A percentile compares a stretch with the other conserved stretches of the same genome.
Conservation (phyloP, 2,888 invertebrate genomes). For the Agrotis clavis region DNA sequence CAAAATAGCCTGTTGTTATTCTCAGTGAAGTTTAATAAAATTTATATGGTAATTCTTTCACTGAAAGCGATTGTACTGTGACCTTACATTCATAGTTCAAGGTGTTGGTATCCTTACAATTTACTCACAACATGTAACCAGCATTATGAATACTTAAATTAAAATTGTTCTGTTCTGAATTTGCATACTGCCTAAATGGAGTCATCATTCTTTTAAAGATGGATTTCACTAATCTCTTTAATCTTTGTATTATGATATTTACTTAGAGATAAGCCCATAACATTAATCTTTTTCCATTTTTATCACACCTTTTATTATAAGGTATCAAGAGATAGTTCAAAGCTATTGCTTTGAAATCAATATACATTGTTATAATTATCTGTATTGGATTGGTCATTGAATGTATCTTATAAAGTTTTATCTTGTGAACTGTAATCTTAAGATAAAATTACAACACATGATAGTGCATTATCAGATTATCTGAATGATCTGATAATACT, state of each 20-base stretch:
- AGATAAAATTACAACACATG: constrained; percentile 20
- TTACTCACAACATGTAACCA: constrained; percentile 2
- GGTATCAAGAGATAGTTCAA: too few species aligned
- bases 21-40: not conserved
- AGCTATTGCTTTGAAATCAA: too few species aligned
- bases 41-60: constrained; percentile 29
- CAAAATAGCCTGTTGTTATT: not conserved
- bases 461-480: constrained; percentile 15
- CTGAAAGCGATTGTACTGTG: constrained; percentile 32
- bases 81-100: constrained; percentile 28
- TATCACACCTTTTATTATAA: constrained; percentile 38
- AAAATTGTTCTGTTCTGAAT: not conserved
- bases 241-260: constrained; percentile 7
- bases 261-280: not conserved
- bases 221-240: not conserved
- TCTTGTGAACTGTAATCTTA: constrained; percentile 29
- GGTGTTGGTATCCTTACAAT: constrained; percentile 12
- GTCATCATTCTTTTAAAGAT: not conserved
- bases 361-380: constrained; percentile 41
- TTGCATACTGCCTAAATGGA: constrained; percentile 3
- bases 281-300: constrained; percentile 28
- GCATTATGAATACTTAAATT: not conserved
- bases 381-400: constrained; percentile 38
- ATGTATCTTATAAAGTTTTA: constrained; percentile 26
- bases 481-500: constrained; percentile 16